Evolutionary conservation across 2,797 vertebrate genomes (phyloP), one percentile per base, ranked within the genome.

Genomic region (Coregonus suidteri): DNA sequence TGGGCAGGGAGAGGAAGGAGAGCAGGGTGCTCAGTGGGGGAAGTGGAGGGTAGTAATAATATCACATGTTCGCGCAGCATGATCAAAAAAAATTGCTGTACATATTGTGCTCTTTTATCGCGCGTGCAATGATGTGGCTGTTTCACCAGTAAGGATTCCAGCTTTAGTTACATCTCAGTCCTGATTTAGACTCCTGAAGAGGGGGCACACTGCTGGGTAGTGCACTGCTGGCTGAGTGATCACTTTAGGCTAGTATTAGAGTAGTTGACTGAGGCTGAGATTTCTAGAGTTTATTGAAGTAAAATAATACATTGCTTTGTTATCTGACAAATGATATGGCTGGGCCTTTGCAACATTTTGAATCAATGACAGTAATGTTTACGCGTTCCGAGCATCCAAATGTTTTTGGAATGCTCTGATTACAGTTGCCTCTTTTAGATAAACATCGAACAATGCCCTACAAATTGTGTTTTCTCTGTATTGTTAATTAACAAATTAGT

Each of bases 41-140:
- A 71, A 73, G 74, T 13, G 64, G 71, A 80, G 86, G 74, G 25
- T 53, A 73, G 80, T 77, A 84, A 84, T 47, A 11, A 11, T 47
- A 13, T 11, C 41, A 47, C 41, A 47, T 47, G 11, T 47, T 47
- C 7, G 1, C 7, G 41, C 41, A 47, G 41, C 41, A 47, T 47
- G 41, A 11, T 3, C 0, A 47, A 47, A 11, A 41, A 7, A 13
- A 11, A 47, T 13, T 13, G 35, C 41, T 11, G 41, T 47, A 47
- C 41, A 47, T 13, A 3, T 47, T 47, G 41, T 3, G 9, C 41
- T 47, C 41, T 47, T 47, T 47, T 47, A 47, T 47, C 9, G 3
- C 9, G 0, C 9, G 41, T 47, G 41, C 2, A 11, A 47, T 47
- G 41, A 47, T 47, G 41, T 47, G 41, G 41, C 9, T 11, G 41